Conservation (phyloP, 2,797 vertebrate species). For the Tragelaphus oryx region DNA sequence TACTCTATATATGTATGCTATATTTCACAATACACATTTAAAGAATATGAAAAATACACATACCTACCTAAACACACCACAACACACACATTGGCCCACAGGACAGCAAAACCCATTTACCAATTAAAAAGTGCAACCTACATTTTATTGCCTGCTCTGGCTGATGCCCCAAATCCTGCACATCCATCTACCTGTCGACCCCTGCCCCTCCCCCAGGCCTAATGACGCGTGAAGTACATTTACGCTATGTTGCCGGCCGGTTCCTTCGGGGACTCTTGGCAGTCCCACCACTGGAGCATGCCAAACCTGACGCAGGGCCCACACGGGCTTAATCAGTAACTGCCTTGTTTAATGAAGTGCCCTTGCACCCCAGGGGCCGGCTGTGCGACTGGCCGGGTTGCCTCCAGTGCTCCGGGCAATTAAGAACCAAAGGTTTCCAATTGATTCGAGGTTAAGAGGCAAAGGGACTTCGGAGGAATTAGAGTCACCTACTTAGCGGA, state of each 20-base stretch:
- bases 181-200: background rate
- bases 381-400: slow-evolving; percentile 66
- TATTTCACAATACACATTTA: background rate
- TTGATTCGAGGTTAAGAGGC: slow-evolving; percentile 76
- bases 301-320: slow-evolving; percentile 66
- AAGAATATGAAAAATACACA: background rate
- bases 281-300: slow-evolving; percentile 70
- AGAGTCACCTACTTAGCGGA: slow-evolving; percentile 72
- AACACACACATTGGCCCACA: background rate
- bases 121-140: background rate
- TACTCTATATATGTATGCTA: background rate
- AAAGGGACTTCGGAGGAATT: slow-evolving; percentile 76
- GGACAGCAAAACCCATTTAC: background rate
- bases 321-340: slow-evolving; percentile 83
- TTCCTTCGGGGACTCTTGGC: slow-evolving; percentile 45
- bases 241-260: slow-evolving; percentile 66
- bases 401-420: slow-evolving; percentile 77
- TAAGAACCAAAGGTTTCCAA: slow-evolving; percentile 78
- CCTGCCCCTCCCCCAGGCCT: slow-evolving; percentile 42
- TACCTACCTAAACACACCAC: background rate
- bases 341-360: slow-evolving; percentile 75
- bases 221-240: slow-evolving; percentile 80
- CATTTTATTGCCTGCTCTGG: slow-evolving; percentile 8
- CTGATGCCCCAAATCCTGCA: slow-evolving; percentile 27
- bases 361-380: slow-evolving; percentile 65